Percentiles rank a stretch among this genome's conserved stretches.
phyloP scores from a whole-genome alignment of 2,113 vertebrate genomes.

The Rhinichthys klamathensis region DNA sequence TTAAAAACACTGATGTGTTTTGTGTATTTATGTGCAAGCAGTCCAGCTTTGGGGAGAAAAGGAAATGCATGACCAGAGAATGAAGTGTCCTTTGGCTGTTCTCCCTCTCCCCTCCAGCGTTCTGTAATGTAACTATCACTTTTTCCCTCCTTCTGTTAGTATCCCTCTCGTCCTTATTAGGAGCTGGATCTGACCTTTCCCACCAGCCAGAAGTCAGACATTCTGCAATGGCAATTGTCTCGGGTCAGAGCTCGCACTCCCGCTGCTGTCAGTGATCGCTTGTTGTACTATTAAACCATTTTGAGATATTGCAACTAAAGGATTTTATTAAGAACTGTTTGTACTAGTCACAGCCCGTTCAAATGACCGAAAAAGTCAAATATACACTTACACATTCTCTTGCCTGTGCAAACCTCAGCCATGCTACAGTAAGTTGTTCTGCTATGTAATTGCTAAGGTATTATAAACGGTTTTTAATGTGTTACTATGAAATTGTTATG shows the following conservation, averaged over 20 bases:
- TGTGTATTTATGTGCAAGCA: not conserved
- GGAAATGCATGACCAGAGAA: slow-evolving; percentile 49
- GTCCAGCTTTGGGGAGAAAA: slow-evolving; percentile 29
- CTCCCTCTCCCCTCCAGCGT: not conserved
- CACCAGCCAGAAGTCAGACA: slow-evolving; percentile 25
- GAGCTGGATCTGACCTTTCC: not conserved
- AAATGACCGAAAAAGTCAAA: not conserved
- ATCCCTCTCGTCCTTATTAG: slow-evolving; percentile 25
- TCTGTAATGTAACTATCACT: not conserved
- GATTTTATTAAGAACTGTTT: not conserved
- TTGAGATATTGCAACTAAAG: not conserved
- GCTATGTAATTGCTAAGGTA: not conserved
- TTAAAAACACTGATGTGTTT: not conserved
- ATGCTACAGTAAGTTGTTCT: too few species aligned
- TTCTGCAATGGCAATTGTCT: not conserved
- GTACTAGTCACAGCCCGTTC: not conserved
- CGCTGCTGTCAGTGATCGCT: not conserved
- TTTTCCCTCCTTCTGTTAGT: slow-evolving; percentile 16
- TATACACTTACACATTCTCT: not conserved
- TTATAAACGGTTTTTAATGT: not conserved
- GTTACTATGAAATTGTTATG: not conserved
- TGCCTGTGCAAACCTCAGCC: not conserved
- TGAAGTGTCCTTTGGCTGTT: slow-evolving; percentile 42
- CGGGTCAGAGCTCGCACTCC: not conserved
- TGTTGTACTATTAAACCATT: not conserved